phyloP scores from a whole-genome alignment of 2,797 vertebrate genomes.

The Pipistrellus nathusii region DNA sequence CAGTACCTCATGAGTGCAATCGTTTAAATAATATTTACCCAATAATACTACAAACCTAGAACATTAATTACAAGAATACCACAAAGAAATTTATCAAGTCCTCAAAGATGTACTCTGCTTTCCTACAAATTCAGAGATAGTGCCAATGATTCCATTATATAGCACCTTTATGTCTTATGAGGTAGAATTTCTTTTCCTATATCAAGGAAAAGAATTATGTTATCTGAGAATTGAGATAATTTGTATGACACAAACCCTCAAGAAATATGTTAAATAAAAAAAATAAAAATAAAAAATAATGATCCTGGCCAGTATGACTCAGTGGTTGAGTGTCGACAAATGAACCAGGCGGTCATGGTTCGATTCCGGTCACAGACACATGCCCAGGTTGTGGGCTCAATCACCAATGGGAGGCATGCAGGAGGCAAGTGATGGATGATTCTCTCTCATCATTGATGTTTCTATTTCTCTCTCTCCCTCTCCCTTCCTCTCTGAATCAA shows the following conservation, averaged over 20 bases:
- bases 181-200: slow-evolving; percentile 11
- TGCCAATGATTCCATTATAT: background rate
- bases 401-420: no score
- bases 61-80: background rate
- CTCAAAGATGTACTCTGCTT: background rate
- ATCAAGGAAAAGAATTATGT: slow-evolving; percentile 47
- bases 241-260: slow-evolving; percentile 11
- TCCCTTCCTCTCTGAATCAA: no score
- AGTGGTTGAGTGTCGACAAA: no score
- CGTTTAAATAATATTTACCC: slow-evolving; percentile 38
- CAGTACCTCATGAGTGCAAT: background rate
- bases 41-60: slow-evolving; percentile 25
- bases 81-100: slow-evolving; percentile 7
- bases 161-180: background rate
- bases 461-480: no score
- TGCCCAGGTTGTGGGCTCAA: no score
- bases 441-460: no score
- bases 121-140: slow-evolving; percentile 35
- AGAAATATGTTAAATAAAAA: slow-evolving; percentile 11
- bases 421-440: no score
- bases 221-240: slow-evolving; percentile 28
- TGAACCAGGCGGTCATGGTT: no score
- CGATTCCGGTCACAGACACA: no score
- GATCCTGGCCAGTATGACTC: no score
- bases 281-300: background rate